phyloP scores from a whole-genome alignment of 2,113 vertebrate genomes.

The Oncorhynchus tshawytscha region DNA sequence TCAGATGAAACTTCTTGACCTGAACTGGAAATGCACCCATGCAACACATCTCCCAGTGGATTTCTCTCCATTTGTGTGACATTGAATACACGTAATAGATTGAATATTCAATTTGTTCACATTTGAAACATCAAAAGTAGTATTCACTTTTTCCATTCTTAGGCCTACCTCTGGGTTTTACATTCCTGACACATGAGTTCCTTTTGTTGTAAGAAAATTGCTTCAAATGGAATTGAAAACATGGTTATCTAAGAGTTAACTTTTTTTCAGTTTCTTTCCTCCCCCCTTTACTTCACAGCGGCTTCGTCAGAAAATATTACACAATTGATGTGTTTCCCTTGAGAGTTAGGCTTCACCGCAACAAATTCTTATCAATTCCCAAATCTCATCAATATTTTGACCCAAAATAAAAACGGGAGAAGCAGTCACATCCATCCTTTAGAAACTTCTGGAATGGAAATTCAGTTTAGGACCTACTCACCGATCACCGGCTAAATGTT shows the following conservation, averaged over 20 bases:
- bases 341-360: no score
- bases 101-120: conserved; percentile 54
- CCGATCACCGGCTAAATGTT: conserved; percentile 6
- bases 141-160: conserved; percentile 11
- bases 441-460: neutral
- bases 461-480: conserved; percentile 24
- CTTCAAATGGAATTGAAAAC: conserved; percentile 58
- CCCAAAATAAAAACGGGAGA: neutral
- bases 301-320: conserved; percentile 1
- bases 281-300: conserved; percentile 19
- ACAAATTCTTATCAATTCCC: conserved; percentile 1
- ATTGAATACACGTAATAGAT: neutral
- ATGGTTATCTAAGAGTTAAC: conserved; percentile 39
- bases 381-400: conserved; percentile 18
- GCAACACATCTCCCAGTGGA: conserved; percentile 9
- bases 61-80: conserved; percentile 30
- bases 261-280: neutral
- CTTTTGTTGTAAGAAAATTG: neutral
- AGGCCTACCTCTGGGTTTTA: conserved; percentile 31
- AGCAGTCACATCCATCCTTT: neutral
- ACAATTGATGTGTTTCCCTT: neutral
- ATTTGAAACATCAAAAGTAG: conserved; percentile 36
- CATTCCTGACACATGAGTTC: neutral
- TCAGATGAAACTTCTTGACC: conserved; percentile 8
- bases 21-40: neutral